Percentiles rank a stretch among this genome's conserved stretches.
phyloP scores from a whole-genome alignment of 1,140 invertebrate species.

The Drosophila willistoni region DNA sequence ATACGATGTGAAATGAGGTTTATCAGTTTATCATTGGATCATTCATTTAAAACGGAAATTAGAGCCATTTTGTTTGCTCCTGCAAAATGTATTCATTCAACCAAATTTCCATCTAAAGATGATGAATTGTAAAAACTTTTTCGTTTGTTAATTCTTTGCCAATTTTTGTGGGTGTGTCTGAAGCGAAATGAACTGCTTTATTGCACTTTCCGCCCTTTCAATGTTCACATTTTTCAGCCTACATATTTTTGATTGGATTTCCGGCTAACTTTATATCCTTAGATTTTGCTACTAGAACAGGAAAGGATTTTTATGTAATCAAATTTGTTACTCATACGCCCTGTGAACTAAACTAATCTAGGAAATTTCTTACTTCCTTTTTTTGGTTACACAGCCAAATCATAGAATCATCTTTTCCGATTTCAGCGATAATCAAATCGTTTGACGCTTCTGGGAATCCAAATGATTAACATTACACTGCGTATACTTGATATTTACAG shows the following conservation, averaged over 20 bases:
- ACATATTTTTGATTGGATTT: slow-evolving; percentile 6
- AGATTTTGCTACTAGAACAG: background rate
- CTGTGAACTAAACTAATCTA: background rate
- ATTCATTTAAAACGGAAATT: slow-evolving; percentile 7
- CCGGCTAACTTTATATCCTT: background rate
- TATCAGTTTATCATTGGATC: slow-evolving; percentile 51
- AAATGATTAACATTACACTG: too few species aligned
- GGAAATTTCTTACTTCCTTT: too few species aligned
- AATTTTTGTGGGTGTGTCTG: background rate
- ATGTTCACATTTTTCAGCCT: background rate
- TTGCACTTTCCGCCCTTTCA: background rate
- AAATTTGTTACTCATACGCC: background rate
- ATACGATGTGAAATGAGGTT: slow-evolving; percentile 56
- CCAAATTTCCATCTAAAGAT: background rate
- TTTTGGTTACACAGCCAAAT: too few species aligned
- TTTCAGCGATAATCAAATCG: too few species aligned
- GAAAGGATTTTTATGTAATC: background rate
- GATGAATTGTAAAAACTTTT: background rate
- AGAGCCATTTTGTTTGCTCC: background rate
- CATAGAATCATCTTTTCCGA: too few species aligned
- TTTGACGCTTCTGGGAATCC: too few species aligned
- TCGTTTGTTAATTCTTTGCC: background rate
- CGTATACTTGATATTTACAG: too few species aligned
- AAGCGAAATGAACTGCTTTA: background rate
- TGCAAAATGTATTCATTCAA: background rate